Evolutionary conservation across 2,888 invertebrate genomes (phyloP), one percentile per base, ranked within the genome.

Genomic region (Athalia circularis): DNA sequence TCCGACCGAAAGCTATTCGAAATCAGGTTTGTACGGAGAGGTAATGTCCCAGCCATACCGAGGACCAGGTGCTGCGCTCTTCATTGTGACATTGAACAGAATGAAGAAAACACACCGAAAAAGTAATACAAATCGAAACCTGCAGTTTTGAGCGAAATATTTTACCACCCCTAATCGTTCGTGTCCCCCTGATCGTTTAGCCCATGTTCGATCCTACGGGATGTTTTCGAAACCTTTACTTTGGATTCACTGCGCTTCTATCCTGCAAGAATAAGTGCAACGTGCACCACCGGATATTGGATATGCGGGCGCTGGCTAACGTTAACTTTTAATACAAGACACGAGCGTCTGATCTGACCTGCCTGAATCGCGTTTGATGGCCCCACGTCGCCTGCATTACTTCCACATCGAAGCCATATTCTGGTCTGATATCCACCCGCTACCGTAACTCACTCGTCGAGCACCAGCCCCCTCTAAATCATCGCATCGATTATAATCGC

Each of bases 321-420:
- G 59, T 72, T 72, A 57, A 72, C 43, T 72, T 72, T 72, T 72
- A 59, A 72, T 72, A 72, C 72, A 8, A 72, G 47, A 57, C 72
- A 59, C 13, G 62, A 13, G 57, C 57, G 29, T 29, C 29, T 29
- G 57, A 59, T 59, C 72, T 59, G 72, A 64, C 75, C 62, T 75
- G 75, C 75, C 64, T 75, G 75, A 75, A 61, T 75, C 75, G 64
- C 75, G 62, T 75, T 75, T 75, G 75, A 75, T 75, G 64, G 52
- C 75, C 75, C 48, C 75, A 75, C 75, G 75, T 75, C 75, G 62
- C 6, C 29, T 50, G 62, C 75, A 75, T 75, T 75, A 75, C 75
- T 75, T 62, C 75, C 75, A 75, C 50, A 11, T 50, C 62, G 75
- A 62, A 29, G 75, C 75, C 50, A 75, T 75, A 29, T 75, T 75